Evolutionary conservation across 2,888 invertebrate species (phyloP).

Genomic region (Ophioninae sp.): DNA sequence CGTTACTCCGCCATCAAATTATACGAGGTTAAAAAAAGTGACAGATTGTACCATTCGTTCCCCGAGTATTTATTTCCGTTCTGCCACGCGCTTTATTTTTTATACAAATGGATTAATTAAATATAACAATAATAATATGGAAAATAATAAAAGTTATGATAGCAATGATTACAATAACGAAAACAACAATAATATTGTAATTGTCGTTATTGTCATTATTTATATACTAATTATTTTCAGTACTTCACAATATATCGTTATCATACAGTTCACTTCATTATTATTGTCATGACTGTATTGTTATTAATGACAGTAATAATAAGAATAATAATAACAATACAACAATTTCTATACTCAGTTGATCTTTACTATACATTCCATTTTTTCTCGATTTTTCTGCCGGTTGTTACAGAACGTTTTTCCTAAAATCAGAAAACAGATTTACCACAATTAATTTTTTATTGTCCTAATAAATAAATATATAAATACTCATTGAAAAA

Average conservation of each 20-base stretch:
- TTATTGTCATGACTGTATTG: not conserved
- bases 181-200: not conserved
- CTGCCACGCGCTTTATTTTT: not conserved
- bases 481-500: not conserved
- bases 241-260: too few species aligned
- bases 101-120: not conserved
- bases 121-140: not conserved
- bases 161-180: not conserved
- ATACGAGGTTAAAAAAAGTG: not conserved
- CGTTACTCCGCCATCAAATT: not conserved
- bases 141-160: too few species aligned
- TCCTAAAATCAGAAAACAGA: slow-evolving; percentile 23
- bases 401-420: slow-evolving; percentile 8
- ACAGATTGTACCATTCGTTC: too few species aligned
- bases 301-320: not conserved
- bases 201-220: not conserved
- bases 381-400: not conserved
- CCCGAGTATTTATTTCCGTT: not conserved
- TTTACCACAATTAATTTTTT: not conserved
- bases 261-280: too few species aligned
- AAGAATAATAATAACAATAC: not conserved
- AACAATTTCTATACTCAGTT: not conserved
- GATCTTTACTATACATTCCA: not conserved
- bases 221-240: too few species aligned
- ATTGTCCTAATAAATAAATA: not conserved